Conservation (phyloP, 2,888 invertebrate genomes). For the Prostheceraeus crozeri region DNA sequence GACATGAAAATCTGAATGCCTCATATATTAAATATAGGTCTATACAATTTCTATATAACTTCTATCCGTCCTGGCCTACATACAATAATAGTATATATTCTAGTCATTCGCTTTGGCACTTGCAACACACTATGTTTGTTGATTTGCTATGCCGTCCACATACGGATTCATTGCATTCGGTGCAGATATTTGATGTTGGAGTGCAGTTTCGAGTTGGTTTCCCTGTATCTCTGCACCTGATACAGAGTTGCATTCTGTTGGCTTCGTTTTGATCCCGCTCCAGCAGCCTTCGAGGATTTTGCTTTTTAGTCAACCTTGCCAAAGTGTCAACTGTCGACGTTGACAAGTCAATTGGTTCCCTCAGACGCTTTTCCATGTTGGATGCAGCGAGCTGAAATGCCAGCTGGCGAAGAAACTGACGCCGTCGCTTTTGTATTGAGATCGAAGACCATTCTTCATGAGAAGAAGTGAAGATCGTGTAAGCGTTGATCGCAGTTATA, state of each 20-base stretch:
- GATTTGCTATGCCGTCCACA: no score
- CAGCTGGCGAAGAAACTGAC: constrained; percentile 13
- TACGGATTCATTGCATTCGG: no score
- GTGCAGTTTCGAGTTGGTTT: constrained; percentile 1
- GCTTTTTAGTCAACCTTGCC: constrained; percentile 1
- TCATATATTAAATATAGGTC: no score
- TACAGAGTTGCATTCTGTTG: neutral
- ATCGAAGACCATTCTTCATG: constrained; percentile 2
- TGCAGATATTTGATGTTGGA: no score
- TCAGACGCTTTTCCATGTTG: constrained; percentile 1
- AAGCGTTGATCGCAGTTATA: constrained; percentile 21
- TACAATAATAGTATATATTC: no score
- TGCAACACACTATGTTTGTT: no score
- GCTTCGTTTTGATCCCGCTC: constrained; percentile 3
- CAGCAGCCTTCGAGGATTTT: neutral
- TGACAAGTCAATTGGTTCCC: constrained; percentile 9
- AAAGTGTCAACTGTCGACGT: neutral
- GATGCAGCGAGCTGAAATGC: constrained; percentile 5
- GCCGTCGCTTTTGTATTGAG: constrained; percentile 11
- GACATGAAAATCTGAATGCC: no score
- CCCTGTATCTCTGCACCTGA: constrained; percentile 15
- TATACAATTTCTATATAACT: no score
- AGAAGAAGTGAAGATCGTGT: neutral
- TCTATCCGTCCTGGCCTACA: no score
- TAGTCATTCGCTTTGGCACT: no score